Evolutionary conservation across 2,113 vertebrate genomes (phyloP).

Genomic region (Apus apus): DNA sequence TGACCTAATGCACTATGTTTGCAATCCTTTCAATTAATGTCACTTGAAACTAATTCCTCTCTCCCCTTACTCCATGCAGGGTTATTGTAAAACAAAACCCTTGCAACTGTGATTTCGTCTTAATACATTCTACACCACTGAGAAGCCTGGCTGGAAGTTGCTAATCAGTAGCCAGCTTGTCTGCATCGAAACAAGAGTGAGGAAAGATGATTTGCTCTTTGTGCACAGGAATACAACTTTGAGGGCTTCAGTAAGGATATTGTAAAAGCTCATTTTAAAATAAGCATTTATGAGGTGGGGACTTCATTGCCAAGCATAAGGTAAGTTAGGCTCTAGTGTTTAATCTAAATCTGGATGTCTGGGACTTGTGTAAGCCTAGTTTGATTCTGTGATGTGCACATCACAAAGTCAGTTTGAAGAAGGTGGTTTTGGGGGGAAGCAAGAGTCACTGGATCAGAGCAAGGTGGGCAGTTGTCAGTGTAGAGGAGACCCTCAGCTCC

Average conservation of each 20-base stretch:
- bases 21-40: not conserved
- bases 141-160: not conserved
- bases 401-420: not conserved
- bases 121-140: not conserved
- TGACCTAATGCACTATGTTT: not conserved
- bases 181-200: not conserved
- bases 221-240: not conserved
- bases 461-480: not conserved
- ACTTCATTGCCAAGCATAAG: not conserved
- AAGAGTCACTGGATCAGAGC: not conserved
- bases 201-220: not conserved
- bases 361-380: not conserved
- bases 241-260: not conserved
- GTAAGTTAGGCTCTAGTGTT: not conserved
- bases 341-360: not conserved
- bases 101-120: not conserved
- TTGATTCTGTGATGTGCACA: not conserved
- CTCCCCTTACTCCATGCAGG: not conserved
- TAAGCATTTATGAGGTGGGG: not conserved
- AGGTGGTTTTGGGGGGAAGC: not conserved
- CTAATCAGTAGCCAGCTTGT: not conserved
- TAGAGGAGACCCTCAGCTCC: not conserved
- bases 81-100: constrained; percentile 4
- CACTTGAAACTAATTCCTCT: not conserved
- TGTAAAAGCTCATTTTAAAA: not conserved